Percentiles rank a stretch among this genome's conserved stretches.
Conservation (phyloP, 1,140 invertebrate genomes). For the Aphaenogaster floridana region DNA sequence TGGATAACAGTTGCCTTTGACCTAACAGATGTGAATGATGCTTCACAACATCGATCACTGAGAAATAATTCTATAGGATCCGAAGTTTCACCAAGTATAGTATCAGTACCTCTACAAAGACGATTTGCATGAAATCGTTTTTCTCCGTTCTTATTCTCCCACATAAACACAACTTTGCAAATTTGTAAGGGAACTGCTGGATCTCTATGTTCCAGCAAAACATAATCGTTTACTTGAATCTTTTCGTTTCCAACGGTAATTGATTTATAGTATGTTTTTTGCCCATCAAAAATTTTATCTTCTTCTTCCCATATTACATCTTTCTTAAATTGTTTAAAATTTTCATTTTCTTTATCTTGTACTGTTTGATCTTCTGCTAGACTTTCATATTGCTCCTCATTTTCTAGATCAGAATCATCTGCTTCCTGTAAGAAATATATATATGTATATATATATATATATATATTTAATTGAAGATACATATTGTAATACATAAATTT, state of each 20-base stretch:
- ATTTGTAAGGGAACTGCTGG: conserved; percentile 90
- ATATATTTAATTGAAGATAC: not conserved
- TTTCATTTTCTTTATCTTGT: conserved; percentile 73
- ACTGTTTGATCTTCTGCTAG: conserved; percentile 81
- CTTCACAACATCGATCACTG: conserved; percentile 91
- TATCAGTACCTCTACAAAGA: conserved; percentile 90
- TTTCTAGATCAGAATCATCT: conserved; percentile 88
- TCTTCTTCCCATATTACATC: conserved; percentile 89
- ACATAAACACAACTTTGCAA: conserved; percentile 91
- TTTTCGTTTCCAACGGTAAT: conserved; percentile 76
- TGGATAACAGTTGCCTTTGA: conserved; percentile 84
- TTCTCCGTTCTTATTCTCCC: conserved; percentile 80
- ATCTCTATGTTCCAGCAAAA: conserved; percentile 91
- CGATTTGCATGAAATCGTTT: conserved; percentile 87
- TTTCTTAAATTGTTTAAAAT: conserved; percentile 76
- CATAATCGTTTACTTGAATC: conserved; percentile 88
- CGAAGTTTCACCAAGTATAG: conserved; percentile 93
- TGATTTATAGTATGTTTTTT: conserved; percentile 76
- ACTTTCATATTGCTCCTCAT: conserved; percentile 83
- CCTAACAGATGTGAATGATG: conserved; percentile 88
- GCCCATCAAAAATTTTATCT: conserved; percentile 77
- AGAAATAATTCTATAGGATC: conserved; percentile 93
- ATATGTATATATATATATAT: no score
- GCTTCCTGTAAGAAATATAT: conserved; percentile 85
- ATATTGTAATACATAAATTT: not conserved